Conservation (phyloP, 2,888 invertebrate genomes). For the Drosophila subquinaria region DNA sequence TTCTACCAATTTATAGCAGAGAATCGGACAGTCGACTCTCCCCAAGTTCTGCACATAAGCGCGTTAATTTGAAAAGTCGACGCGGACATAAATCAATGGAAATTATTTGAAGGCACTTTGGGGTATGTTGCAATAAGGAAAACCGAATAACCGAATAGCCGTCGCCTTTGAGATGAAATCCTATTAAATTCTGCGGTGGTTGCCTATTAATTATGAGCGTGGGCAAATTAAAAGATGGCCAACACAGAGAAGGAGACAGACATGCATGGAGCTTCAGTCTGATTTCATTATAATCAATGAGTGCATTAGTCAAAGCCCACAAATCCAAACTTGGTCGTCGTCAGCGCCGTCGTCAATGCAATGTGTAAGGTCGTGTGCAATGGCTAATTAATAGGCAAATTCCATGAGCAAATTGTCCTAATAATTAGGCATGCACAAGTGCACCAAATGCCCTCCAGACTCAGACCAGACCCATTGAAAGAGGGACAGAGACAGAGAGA, state of each 20-base stretch:
- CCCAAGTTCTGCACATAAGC: background rate
- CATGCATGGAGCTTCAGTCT: conserved; percentile 42
- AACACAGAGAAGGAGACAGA: conserved; percentile 10
- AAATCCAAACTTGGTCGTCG: conserved; percentile 59
- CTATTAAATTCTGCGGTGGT: conserved; percentile 57
- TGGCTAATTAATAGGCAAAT: conserved; percentile 81
- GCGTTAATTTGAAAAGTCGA: conserved; percentile 21
- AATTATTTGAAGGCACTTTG: conserved; percentile 26
- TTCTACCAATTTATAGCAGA: background rate
- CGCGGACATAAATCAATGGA: conserved; percentile 59
- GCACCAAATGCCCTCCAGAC: conserved; percentile 50
- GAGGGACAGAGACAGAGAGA: no score
- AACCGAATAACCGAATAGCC: conserved; percentile 18
- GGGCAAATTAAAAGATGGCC: conserved; percentile 68
- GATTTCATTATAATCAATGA: conserved; percentile 79
- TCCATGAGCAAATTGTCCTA: conserved; percentile 76
- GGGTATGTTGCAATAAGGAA: conserved; percentile 14
- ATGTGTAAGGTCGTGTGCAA: conserved; percentile 52
- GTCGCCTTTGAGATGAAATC: conserved; percentile 42
- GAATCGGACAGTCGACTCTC: background rate
- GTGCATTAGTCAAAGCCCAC: conserved; percentile 71
- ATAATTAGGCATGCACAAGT: conserved; percentile 81
- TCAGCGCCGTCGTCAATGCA: conserved; percentile 30
- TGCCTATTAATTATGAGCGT: conserved; percentile 71
- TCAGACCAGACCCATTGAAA: background rate